Evolutionary conservation across 2,797 vertebrate species (phyloP).

Genomic region (Aldrovandia affinis): DNA sequence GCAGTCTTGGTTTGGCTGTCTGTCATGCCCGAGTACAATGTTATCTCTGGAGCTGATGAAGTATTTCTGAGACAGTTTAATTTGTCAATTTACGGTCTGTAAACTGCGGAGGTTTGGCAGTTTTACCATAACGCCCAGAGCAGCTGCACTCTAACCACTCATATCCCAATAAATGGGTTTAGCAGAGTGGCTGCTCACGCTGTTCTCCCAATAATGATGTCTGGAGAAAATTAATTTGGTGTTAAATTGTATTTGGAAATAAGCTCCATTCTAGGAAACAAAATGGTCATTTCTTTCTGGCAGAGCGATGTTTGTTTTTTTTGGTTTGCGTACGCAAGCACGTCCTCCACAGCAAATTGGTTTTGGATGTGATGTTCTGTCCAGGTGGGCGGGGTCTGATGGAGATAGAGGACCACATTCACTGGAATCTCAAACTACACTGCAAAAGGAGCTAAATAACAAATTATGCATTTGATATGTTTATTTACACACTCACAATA

Average conservation of each 20-base stretch:
- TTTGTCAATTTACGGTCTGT: conserved; percentile 32
- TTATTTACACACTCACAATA: too few species aligned
- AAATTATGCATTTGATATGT: too few species aligned
- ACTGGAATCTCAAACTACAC: too few species aligned
- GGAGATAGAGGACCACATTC: background rate
- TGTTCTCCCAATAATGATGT: background rate
- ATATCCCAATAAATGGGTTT: background rate
- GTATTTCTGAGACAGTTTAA: conserved; percentile 39
- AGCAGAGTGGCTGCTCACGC: background rate
- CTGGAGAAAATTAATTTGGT: conserved; percentile 1
- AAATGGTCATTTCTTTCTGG: background rate
- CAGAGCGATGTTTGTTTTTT: background rate
- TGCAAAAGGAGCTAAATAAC: too few species aligned
- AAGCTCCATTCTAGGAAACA: background rate
- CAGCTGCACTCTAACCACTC: background rate
- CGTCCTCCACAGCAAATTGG: background rate
- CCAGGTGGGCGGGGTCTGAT: background rate
- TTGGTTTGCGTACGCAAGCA: background rate
- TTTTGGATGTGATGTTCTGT: background rate
- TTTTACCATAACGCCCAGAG: background rate
- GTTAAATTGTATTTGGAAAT: background rate
- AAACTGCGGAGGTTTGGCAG: conserved; percentile 10
- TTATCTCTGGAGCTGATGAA: conserved; percentile 28
- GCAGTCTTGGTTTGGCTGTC: conserved; percentile 31
- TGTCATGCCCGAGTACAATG: conserved; percentile 36